Evolutionary conservation across 2,797 vertebrate genomes (phyloP), one percentile per base, ranked within the genome.

Genomic region (Monodelphis domestica): DNA sequence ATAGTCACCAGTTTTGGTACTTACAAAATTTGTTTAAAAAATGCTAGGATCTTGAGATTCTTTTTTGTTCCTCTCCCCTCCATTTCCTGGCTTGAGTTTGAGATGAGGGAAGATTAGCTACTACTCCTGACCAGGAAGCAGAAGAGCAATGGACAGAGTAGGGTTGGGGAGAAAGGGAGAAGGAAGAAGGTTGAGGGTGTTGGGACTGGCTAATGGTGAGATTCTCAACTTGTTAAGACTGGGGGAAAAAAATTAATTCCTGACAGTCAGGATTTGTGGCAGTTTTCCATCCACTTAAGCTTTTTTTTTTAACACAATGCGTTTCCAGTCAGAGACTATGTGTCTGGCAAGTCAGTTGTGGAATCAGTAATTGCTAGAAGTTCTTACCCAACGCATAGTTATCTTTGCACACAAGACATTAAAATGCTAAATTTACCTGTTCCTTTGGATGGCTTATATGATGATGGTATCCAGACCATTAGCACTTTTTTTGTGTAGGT

Each of bases 241-340:
- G 0, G 99, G 99, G 0, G 99, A 99, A 98, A 99, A 98, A 99
- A 99, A 98, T 98, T 99, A 98, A 99, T 99, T 94, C 99, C 99
- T 10, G 99, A 99, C 98, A 99, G 98, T 97, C 99, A 54, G 99
- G 99, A 97, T 99, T 99, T 63, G 99, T 99, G 98, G 99, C 99
- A 52, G 99, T 99, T 98, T 99, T 99, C 98, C 99, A 99, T 96
- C 99, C 99, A 0, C 99, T 99, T 94, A 99, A 98, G 97, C 99
- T 99, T 98, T 99, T 99, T 99, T 98, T 99, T 99, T 97, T 99
- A 99, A 98, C 99, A 99, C 94, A 99, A 1, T 99, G 99, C 99
- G 99, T 98, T 97, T 99, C 99, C 96, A 99, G 99, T 99, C 99
- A 99, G 0, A 99, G 99, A 57, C 56, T 57, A 99, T 99, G 56